A percentile compares a stretch with the other conserved stretches of the same genome.
Conservation (phyloP, 1,140 invertebrate species). For the Atta cephalotes region DNA sequence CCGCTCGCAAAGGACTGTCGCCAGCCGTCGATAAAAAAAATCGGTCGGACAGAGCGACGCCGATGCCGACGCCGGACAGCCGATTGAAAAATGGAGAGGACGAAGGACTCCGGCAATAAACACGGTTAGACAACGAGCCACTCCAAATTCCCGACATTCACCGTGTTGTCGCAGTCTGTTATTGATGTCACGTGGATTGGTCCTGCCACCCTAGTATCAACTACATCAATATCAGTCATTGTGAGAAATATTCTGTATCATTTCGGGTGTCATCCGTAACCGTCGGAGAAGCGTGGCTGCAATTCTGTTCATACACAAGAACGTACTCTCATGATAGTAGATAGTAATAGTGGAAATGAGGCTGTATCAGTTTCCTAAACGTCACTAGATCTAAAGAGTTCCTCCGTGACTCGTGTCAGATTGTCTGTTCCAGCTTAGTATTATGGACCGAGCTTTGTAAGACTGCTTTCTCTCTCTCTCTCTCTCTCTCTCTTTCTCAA, state of each 20-base stretch:
- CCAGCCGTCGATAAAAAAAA: conserved; percentile 21
- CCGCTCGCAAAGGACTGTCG: conserved; percentile 27
- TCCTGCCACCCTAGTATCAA: not conserved
- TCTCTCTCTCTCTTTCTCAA: too few relatives aligned
- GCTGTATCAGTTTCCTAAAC: too few relatives aligned
- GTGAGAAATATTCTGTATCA: not conserved
- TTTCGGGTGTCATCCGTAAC: not conserved
- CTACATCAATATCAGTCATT: not conserved
- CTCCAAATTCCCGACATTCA: conserved; percentile 32
- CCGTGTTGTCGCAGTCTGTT: conserved; percentile 37
- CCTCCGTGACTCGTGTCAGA: too few relatives aligned
- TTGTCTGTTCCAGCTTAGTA: too few relatives aligned
- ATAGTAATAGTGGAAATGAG: too few relatives aligned
- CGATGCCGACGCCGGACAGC: conserved; percentile 19
- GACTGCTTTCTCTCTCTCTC: too few relatives aligned
- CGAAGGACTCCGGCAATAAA: conserved; percentile 26
- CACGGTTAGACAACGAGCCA: conserved; percentile 50
- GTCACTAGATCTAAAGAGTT: too few relatives aligned
- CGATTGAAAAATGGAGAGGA: conserved; percentile 63
- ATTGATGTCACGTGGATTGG: conserved; percentile 23
- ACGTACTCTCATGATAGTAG: not conserved
- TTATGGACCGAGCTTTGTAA: too few relatives aligned
- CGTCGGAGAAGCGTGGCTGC: not conserved
- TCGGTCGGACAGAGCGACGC: conserved; percentile 21
- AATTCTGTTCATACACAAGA: not conserved